A percentile compares a stretch with the other conserved stretches of the same genome.
Evolutionary conservation across 1,140 invertebrate species (phyloP).

Genomic region (Polypedilum pembai): DNA sequence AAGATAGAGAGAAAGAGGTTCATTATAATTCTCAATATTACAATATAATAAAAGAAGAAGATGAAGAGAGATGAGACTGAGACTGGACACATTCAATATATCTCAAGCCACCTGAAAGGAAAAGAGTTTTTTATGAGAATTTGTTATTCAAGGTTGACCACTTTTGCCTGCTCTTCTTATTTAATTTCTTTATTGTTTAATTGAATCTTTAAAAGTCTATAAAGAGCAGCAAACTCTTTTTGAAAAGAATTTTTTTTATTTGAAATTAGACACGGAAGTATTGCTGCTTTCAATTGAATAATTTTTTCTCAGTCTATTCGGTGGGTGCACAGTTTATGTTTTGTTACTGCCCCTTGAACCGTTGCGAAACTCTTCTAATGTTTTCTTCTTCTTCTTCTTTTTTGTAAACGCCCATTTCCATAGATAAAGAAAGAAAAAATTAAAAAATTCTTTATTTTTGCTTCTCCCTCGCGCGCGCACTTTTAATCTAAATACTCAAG

Average conservation of each 20-base stretch:
- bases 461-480: conserved; percentile 3
- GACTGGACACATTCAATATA: too few species aligned
- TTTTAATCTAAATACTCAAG: conserved; percentile 23
- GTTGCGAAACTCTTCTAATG: not conserved
- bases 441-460: not conserved
- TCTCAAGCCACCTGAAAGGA: too few species aligned
- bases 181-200: too few species aligned
- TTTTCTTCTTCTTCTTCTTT: not conserved
- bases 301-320: not conserved
- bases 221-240: too few species aligned
- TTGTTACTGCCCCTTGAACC: not conserved
- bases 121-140: not conserved
- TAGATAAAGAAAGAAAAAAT: not conserved
- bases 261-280: conserved; percentile 17
- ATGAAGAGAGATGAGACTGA: not conserved
- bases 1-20: not conserved
- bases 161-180: not conserved
- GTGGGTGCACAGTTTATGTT: not conserved
- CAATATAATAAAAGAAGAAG: not conserved
- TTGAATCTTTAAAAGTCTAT: too few species aligned
- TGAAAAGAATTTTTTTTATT: not conserved
- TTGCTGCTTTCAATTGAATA: too few species aligned
- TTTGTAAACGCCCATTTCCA: conserved; percentile 14
- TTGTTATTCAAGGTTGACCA: conserved; percentile 15
- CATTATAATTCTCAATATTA: not conserved